Conservation (phyloP, 2,888 invertebrate genomes). For the Cremastinae sp. region DNA sequence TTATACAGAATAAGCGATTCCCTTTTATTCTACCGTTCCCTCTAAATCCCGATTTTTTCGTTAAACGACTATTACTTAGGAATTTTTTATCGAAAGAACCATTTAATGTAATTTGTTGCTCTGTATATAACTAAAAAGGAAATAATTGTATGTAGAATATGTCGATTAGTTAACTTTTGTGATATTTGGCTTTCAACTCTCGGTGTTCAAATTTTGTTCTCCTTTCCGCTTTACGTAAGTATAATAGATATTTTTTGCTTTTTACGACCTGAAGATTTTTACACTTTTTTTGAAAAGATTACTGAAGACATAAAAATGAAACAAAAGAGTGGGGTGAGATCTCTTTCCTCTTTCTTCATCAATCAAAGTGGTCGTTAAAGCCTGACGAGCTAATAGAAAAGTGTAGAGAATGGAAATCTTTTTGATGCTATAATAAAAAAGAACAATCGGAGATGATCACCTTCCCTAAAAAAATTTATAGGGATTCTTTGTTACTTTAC, state of each 20-base stretch:
- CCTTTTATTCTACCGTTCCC: no score
- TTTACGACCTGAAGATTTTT: constrained; percentile 8
- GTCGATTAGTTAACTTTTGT: neutral
- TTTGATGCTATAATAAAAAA: constrained; percentile 1
- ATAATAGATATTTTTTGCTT: constrained; percentile 56
- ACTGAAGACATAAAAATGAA: constrained; percentile 15
- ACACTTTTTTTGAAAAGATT: neutral
- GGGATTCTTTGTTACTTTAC: neutral
- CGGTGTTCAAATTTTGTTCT: constrained; percentile 8
- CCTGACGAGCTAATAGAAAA: neutral
- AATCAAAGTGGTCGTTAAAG: no score
- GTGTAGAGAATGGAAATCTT: neutral
- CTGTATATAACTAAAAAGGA: no score
- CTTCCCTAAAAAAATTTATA: no score
- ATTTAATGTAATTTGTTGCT: no score
- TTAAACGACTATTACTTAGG: no score
- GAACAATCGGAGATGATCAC: no score
- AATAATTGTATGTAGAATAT: no score
- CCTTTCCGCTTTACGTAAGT: neutral
- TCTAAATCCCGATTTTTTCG: no score
- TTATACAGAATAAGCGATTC: no score
- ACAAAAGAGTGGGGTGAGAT: constrained; percentile 24
- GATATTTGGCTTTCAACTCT: neutral
- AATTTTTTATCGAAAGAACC: no score
- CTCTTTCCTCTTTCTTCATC: neutral